Conservation (phyloP, 2,888 invertebrate species). For the Furcula furcula region DNA sequence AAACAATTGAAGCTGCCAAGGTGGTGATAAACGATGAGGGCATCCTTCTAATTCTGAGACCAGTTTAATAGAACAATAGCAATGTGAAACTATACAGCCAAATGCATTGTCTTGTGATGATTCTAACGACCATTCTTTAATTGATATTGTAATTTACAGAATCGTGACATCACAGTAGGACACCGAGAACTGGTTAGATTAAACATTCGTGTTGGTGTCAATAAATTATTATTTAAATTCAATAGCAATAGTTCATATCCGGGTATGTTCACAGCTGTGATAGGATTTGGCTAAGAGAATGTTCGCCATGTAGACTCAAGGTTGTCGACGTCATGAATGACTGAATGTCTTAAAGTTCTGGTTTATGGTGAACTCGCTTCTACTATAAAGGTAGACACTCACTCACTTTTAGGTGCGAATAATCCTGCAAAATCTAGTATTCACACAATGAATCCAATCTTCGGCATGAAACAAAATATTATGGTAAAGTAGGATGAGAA, state of each 20-base stretch:
- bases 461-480: too few relatives aligned
- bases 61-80: conserved; percentile 22
- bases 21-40: conserved; percentile 21
- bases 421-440: too few relatives aligned
- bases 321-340: conserved; percentile 51
- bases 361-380: conserved; percentile 8
- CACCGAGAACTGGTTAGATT: neutral
- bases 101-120: conserved; percentile 5
- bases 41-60: conserved; percentile 14
- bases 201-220: conserved; percentile 6
- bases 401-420: neutral
- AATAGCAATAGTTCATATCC: conserved; percentile 21
- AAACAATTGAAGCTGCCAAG: conserved; percentile 26
- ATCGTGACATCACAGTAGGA: neutral
- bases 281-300: conserved; percentile 56
- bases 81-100: conserved; percentile 10
- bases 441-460: too few relatives aligned
- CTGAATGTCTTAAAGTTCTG: conserved; percentile 8
- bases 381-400: neutral
- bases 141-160: neutral
- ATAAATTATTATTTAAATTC: too few relatives aligned
- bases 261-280: conserved; percentile 24
- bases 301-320: conserved; percentile 52
- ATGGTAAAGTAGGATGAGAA: too few relatives aligned
- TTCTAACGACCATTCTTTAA: neutral